phyloP scores from a whole-genome alignment of 2,113 vertebrate species.

The Eidolon helvum region DNA sequence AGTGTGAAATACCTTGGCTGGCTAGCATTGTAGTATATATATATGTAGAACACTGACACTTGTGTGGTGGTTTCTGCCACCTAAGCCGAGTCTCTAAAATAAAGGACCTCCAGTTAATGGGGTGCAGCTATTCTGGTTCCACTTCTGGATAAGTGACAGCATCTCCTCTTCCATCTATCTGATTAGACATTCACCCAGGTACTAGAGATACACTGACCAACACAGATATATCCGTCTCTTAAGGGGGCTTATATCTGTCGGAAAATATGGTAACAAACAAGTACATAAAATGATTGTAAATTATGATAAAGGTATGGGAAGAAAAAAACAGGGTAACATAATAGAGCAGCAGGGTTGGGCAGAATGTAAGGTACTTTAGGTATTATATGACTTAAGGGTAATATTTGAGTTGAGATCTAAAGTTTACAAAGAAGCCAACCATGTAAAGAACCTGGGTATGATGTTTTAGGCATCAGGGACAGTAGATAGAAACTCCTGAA shows the following conservation, averaged over 20 bases:
- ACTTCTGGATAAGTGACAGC: not conserved
- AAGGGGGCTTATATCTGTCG: not conserved
- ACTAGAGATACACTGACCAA: not conserved
- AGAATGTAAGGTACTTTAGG: not conserved
- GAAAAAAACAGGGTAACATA: not conserved
- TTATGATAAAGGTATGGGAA: not conserved
- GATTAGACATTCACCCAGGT: not conserved
- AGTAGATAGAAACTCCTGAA: not conserved
- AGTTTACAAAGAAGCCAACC: not conserved
- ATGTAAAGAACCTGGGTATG: not conserved
- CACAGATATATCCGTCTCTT: not conserved
- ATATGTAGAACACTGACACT: not conserved
- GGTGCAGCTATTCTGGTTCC: not conserved
- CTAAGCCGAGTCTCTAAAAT: not conserved
- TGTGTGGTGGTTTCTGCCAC: not conserved
- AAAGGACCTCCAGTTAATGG: not conserved
- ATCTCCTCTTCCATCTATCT: not conserved
- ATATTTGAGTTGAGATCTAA: not conserved
- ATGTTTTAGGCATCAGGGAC: not conserved
- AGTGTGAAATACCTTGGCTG: not conserved
- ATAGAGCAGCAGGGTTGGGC: not conserved
- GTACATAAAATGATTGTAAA: not conserved
- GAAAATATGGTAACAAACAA: not conserved
- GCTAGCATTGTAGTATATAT: not conserved
- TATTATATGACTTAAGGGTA: not conserved